These are phyloP conservation scores for Stegastes partitus DNA, from an alignment of 2,113 vertebrate species.

Conservation along the genomic window DNA sequence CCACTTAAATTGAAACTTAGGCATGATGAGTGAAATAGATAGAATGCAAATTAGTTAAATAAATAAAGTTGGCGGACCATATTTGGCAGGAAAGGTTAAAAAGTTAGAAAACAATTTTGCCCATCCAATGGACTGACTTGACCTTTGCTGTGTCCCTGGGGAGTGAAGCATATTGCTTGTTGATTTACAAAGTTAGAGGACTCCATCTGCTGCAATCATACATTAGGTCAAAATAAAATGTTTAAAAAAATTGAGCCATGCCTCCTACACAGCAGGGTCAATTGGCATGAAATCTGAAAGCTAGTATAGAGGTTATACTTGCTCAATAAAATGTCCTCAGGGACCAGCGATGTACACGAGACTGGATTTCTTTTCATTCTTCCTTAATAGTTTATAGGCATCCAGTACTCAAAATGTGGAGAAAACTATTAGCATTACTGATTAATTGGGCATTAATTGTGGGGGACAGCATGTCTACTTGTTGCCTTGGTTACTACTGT, in stretches of 20 bases:
- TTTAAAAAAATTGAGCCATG: neutral
- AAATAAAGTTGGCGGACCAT: neutral
- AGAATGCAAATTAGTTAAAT: neutral
- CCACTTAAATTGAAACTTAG: neutral
- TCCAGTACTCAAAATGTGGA: neutral
- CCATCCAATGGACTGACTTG: neutral
- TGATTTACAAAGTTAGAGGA: constrained; percentile 19
- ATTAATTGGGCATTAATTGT: constrained; percentile 34
- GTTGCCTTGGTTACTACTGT: constrained; percentile 45
- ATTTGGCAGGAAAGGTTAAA: constrained; percentile 7
- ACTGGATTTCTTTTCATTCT: neutral
- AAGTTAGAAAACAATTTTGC: constrained; percentile 25
- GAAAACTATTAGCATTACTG: neutral
- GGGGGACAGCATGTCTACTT: neutral
- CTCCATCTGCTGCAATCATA: neutral
- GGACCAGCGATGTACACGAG: neutral
- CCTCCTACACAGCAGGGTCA: constrained; percentile 13
- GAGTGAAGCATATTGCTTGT: constrained; percentile 3
- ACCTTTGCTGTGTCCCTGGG: neutral
- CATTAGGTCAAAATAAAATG: neutral
- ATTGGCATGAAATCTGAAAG: constrained; percentile 8
- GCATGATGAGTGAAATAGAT: neutral
- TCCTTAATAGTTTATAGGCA: neutral
- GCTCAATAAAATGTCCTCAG: neutral
- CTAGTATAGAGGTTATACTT: neutral